These are phyloP conservation scores for Apotomis capreana DNA, from an alignment of 2,888 invertebrate genomes.

Conservation along the genomic window DNA sequence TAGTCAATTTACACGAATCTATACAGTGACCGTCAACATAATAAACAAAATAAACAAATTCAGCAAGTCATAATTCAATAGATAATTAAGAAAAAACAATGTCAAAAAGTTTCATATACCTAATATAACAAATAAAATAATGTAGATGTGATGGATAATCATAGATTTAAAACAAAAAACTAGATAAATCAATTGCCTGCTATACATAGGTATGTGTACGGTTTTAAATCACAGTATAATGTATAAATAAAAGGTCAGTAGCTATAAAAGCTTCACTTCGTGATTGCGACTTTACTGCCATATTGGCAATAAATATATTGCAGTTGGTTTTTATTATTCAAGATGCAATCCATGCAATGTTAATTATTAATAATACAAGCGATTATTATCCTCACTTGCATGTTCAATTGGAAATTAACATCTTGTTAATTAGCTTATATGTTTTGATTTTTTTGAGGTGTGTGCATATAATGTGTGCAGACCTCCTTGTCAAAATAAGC, in stretches of 20 bases:
- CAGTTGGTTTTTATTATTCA: slow-evolving; percentile 32
- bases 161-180: no score
- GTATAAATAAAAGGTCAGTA: slow-evolving; percentile 4
- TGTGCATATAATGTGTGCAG: background rate
- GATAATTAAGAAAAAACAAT: no score
- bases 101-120: no score
- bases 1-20: no score
- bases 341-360: slow-evolving; percentile 14
- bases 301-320: slow-evolving; percentile 27
- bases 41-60: no score
- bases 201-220: background rate
- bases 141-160: no score
- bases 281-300: slow-evolving; percentile 8
- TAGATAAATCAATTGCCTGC: no score
- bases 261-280: slow-evolving; percentile 4
- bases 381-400: slow-evolving; percentile 23
- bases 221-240: background rate
- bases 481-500: no score
- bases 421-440: background rate
- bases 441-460: background rate
- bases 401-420: slow-evolving; percentile 6
- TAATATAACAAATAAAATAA: no score
- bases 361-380: slow-evolving; percentile 34
- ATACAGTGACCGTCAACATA: no score
- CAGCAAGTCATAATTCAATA: no score